phyloP scores from a whole-genome alignment of 2,113 vertebrate genomes.

The Sturnus vulgaris region DNA sequence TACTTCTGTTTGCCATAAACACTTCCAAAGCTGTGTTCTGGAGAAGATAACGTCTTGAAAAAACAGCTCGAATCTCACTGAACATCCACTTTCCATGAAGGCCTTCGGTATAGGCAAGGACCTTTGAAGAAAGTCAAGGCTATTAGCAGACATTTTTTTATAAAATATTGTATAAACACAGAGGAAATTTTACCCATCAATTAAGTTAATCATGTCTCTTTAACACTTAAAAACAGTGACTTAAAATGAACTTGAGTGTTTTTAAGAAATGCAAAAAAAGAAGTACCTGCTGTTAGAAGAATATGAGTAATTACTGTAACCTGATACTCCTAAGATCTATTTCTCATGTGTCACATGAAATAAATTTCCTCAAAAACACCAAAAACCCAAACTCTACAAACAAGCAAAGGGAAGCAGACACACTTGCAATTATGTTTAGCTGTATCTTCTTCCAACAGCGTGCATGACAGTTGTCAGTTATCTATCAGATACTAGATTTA shows the following conservation, averaged over 20 bases:
- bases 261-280: not conserved
- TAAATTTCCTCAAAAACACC: not conserved
- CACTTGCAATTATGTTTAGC: not conserved
- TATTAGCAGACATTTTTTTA: not conserved
- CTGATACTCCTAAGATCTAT: not conserved
- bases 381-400: not conserved
- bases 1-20: slow-evolving; percentile 99
- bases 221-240: not conserved
- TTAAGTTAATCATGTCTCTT: not conserved
- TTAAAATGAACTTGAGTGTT: not conserved
- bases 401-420: not conserved
- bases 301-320: not conserved
- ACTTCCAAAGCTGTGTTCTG: slow-evolving; percentile 96
- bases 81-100: slow-evolving; percentile 99
- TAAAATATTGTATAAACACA: not conserved
- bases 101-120: slow-evolving; percentile 92
- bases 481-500: not conserved
- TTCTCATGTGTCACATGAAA: not conserved
- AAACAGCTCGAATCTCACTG: slow-evolving; percentile 97
- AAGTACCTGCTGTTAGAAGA: not conserved
- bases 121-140: slow-evolving; percentile 69
- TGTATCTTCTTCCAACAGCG: not conserved
- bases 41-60: slow-evolving; percentile 91
- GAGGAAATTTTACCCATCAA: not conserved
- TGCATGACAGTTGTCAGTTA: not conserved